phyloP scores from a whole-genome alignment of 2,113 vertebrate species.

The Pristiophorus japonicus region DNA sequence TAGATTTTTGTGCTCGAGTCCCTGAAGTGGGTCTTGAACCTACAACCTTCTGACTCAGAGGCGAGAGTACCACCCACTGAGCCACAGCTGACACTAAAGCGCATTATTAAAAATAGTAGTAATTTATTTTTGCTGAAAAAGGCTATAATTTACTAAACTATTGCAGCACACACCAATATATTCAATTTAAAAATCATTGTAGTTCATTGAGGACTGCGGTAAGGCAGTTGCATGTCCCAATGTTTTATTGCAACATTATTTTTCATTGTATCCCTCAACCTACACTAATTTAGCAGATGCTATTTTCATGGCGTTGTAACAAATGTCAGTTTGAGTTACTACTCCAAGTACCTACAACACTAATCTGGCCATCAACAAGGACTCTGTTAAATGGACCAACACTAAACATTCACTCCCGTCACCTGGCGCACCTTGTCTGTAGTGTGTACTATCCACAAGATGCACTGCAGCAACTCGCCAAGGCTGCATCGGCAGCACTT shows the following conservation, averaged over 20 bases:
- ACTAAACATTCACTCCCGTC: background rate
- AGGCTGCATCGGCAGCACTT: background rate
- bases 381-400: background rate
- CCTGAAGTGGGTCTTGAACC: no score
- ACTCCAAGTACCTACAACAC: background rate
- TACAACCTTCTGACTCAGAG: no score
- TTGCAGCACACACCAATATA: background rate
- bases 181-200: conserved; percentile 13
- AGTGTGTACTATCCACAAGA: background rate
- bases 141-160: background rate
- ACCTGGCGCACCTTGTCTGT: background rate
- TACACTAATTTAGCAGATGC: background rate
- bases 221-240: background rate
- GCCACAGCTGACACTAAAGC: background rate
- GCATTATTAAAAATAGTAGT: background rate
- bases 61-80: no score
- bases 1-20: no score
- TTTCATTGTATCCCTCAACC: background rate
- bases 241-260: conserved; percentile 14
- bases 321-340: background rate
- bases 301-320: background rate
- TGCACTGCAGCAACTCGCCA: no score
- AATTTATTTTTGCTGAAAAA: background rate
- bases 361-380: background rate
- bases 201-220: background rate